These are phyloP conservation scores for Epinotia brunnichana DNA, from an alignment of 2,888 invertebrate genomes.

Conservation along the genomic window DNA sequence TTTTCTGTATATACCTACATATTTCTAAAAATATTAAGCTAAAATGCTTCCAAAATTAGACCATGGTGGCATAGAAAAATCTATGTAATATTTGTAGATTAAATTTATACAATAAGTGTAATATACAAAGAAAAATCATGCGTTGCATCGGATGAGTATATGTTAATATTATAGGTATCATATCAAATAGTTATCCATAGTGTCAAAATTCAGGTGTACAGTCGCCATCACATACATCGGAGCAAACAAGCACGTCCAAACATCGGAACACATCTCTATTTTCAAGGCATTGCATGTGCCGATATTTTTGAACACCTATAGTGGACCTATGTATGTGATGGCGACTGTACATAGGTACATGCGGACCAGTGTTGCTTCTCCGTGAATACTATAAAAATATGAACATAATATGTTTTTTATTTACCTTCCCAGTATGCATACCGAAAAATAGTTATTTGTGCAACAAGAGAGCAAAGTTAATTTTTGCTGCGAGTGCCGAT, in stretches of 20 bases:
- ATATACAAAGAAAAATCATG: slow-evolving; percentile 2
- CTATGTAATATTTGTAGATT: slow-evolving; percentile 20
- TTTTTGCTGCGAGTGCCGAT: no score
- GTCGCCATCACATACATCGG: no score
- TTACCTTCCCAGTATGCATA: not conserved
- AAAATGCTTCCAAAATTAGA: slow-evolving; percentile 29
- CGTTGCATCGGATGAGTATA: not conserved
- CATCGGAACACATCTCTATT: no score
- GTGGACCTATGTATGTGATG: no score
- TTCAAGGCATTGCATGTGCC: no score
- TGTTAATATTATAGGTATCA: slow-evolving; percentile 20
- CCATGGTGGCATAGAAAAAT: not conserved
- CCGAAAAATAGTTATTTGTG: no score
- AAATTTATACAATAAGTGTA: slow-evolving; percentile 24
- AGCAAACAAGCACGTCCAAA: no score
- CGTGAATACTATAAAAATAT: slow-evolving; percentile 59
- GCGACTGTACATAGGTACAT: slow-evolving; percentile 48
- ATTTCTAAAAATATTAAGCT: not conserved
- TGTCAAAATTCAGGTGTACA: slow-evolving; percentile 50
- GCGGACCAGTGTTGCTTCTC: slow-evolving; percentile 74
- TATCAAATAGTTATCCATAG: slow-evolving; percentile 42
- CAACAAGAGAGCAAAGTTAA: no score
- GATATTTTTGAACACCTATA: no score
- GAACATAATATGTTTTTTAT: slow-evolving; percentile 45
- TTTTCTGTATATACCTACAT: not conserved